Conservation (phyloP, 2,888 invertebrate genomes). For the Ectemnius continuus region DNA sequence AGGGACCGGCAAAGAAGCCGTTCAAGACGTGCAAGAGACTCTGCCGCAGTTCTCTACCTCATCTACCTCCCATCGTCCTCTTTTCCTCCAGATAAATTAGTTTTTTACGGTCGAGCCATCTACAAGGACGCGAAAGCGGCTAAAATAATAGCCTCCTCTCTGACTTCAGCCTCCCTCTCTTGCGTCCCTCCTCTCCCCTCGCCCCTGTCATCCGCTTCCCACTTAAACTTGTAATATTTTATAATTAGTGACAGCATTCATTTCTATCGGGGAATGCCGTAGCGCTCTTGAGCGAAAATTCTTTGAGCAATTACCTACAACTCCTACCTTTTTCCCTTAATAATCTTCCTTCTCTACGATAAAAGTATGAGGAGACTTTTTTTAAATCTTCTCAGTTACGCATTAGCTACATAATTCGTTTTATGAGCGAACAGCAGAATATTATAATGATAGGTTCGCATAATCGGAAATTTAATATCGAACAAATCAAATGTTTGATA, state of each 20-base stretch:
- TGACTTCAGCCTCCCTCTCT: not conserved
- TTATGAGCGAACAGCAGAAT: too few relatives aligned
- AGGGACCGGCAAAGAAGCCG: slow-evolving; percentile 23
- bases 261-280: slow-evolving; percentile 37
- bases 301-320: slow-evolving; percentile 1
- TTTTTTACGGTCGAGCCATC: slow-evolving; percentile 64
- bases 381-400: too few relatives aligned
- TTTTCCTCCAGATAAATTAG: slow-evolving; percentile 62
- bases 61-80: slow-evolving; percentile 38
- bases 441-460: too few relatives aligned
- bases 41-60: slow-evolving; percentile 45
- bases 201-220: slow-evolving; percentile 13
- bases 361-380: too few relatives aligned
- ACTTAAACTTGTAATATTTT: slow-evolving; percentile 61
- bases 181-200: not conserved
- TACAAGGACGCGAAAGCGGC: slow-evolving; percentile 45
- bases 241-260: slow-evolving; percentile 61
- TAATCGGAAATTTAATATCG: not conserved
- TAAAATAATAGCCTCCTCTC: slow-evolving; percentile 60
- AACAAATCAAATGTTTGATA: not conserved
- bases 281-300: slow-evolving; percentile 20
- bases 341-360: too few relatives aligned
- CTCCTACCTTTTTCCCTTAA: slow-evolving; percentile 6
- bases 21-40: slow-evolving; percentile 47
- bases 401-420: too few relatives aligned